These are phyloP conservation scores for Apamea monoglypha DNA, from an alignment of 2,888 invertebrate genomes.

Conservation along the genomic window DNA sequence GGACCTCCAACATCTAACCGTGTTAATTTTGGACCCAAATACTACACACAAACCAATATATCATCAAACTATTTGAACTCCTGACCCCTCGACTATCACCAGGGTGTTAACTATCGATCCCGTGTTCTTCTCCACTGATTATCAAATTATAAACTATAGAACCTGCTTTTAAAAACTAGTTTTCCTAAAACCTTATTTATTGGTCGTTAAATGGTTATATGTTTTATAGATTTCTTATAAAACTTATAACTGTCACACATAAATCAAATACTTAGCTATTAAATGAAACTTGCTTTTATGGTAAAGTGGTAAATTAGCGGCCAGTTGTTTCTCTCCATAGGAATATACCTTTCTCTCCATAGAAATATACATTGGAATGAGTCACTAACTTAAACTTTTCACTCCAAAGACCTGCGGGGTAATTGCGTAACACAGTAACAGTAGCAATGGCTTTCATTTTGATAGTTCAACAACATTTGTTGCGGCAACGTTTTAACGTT, in stretches of 20 bases:
- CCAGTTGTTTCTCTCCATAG: not conserved
- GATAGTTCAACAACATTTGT: not conserved
- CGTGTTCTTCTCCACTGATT: slow-evolving; percentile 27
- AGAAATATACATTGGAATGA: not conserved
- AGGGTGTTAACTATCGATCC: slow-evolving; percentile 17
- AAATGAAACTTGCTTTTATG: not conserved
- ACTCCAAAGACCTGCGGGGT: not conserved
- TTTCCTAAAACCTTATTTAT: slow-evolving; percentile 41
- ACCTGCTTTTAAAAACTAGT: slow-evolving; percentile 27
- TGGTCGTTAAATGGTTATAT: slow-evolving; percentile 47
- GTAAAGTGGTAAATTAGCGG: slow-evolving; percentile 8
- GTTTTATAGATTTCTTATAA: slow-evolving; percentile 36
- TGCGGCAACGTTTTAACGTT: no score
- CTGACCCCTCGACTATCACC: slow-evolving; percentile 10
- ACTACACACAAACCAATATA: not conserved
- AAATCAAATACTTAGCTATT: slow-evolving; percentile 21
- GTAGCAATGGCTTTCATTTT: not conserved
- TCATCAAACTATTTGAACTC: slow-evolving; percentile 26
- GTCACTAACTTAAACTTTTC: not conserved
- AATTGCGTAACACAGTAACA: not conserved
- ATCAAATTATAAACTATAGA: slow-evolving; percentile 10
- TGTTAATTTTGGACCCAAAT: slow-evolving; percentile 1
- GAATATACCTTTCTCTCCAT: not conserved
- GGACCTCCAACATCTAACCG: not conserved
- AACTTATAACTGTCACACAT: slow-evolving; percentile 32